These are phyloP conservation scores for Acestrorhynchus altus DNA, from an alignment of 2,797 vertebrate genomes.

Conservation along the genomic window DNA sequence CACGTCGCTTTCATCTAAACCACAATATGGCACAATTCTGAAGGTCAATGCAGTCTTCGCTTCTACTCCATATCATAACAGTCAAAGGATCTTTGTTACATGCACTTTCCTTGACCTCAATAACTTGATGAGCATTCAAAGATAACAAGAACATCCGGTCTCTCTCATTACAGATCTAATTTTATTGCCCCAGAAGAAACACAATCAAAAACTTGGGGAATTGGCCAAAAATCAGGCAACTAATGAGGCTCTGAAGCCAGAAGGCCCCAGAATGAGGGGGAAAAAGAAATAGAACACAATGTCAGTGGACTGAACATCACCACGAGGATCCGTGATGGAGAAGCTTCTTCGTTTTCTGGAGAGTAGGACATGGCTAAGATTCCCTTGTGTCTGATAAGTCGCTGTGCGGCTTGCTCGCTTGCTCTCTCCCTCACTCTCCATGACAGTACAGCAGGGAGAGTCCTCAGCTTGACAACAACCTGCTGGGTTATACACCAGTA, in stretches of 20 bases:
- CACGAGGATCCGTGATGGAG: constrained; percentile 40
- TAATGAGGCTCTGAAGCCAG: constrained; percentile 33
- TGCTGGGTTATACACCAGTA: constrained; percentile 62
- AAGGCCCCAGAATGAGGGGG: neutral
- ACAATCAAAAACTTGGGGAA: neutral
- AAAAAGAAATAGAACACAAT: constrained; percentile 14
- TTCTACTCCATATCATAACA: neutral
- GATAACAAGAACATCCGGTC: constrained; percentile 3
- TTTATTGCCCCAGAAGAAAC: neutral
- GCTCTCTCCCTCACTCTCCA: constrained; percentile 41
- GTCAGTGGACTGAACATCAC: constrained; percentile 27
- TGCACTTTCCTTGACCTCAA: neutral
- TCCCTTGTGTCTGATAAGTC: constrained; percentile 49
- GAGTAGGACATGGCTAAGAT: constrained; percentile 36
- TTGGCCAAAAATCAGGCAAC: neutral
- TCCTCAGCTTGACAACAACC: constrained; percentile 72
- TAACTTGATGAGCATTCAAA: neutral
- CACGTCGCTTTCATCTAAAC: neutral
- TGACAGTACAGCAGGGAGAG: constrained; percentile 57
- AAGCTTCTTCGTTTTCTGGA: constrained; percentile 7
- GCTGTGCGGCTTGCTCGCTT: constrained; percentile 63
- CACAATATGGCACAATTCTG: neutral
- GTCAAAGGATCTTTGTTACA: neutral
- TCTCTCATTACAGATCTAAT: neutral
- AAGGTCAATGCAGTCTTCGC: neutral